Evolutionary conservation across 2,113 vertebrate species (phyloP).

Genomic region (Cathartes aura): DNA sequence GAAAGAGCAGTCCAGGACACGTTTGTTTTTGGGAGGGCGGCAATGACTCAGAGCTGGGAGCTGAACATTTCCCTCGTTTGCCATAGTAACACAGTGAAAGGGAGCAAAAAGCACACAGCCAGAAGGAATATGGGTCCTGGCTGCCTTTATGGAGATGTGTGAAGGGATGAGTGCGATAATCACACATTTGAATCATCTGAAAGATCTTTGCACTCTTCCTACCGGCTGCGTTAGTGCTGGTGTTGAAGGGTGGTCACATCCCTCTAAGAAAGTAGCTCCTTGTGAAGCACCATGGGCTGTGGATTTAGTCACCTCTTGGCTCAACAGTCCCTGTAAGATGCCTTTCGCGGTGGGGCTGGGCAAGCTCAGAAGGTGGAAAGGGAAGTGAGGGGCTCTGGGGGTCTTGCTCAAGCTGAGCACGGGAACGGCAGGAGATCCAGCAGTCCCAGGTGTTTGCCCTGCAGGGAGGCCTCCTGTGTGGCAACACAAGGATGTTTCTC

Average conservation of each 20-base stretch:
- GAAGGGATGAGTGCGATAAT: background rate
- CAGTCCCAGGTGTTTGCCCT: background rate
- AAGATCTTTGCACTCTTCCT: background rate
- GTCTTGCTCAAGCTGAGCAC: accelerated
- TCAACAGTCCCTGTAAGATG: background rate
- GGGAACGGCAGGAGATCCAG: background rate
- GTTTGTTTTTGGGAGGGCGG: background rate
- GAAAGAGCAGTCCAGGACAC: background rate
- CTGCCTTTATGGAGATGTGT: background rate
- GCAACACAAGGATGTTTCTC: background rate
- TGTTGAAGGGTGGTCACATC: accelerated
- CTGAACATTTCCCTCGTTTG: background rate
- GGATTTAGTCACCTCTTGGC: background rate
- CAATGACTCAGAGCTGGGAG: slow-evolving; percentile 17
- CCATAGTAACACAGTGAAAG: background rate
- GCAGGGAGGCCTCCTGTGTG: background rate
- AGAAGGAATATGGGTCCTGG: background rate
- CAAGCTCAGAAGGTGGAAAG: background rate
- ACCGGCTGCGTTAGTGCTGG: accelerated
- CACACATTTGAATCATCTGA: background rate
- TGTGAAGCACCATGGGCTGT: accelerated
- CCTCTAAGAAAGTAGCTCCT: background rate
- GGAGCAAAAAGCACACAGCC: background rate
- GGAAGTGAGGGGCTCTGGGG: accelerated
- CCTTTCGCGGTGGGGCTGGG: background rate